A percentile compares a stretch with the other conserved stretches of the same genome.
phyloP scores from a whole-genome alignment of 2,113 vertebrate species.

The Rhadina sibilatrix region DNA sequence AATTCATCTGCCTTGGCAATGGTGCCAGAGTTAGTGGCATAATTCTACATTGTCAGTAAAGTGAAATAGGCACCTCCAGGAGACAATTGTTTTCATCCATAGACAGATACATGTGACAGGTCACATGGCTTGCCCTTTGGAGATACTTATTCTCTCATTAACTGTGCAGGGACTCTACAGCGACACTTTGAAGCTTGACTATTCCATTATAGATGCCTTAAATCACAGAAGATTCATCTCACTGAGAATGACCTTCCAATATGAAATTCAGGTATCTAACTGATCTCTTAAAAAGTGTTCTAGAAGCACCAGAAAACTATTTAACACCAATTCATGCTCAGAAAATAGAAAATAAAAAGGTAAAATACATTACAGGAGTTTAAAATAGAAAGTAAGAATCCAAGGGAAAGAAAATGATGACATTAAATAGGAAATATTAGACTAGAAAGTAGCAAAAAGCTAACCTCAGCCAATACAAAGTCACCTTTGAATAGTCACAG shows the following conservation, averaged over 20 bases:
- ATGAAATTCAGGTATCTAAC: slow-evolving; percentile 11
- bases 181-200: neutral
- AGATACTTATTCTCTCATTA: slow-evolving; percentile 28
- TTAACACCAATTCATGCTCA: neutral
- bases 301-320: slow-evolving; percentile 8
- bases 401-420: neutral
- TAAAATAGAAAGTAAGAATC: slow-evolving; percentile 32
- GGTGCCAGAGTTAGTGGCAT: neutral
- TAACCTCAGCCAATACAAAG: slow-evolving; percentile 39
- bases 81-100: slow-evolving; percentile 23
- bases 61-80: slow-evolving; percentile 10
- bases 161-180: neutral
- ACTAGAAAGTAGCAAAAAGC: slow-evolving; percentile 2
- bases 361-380: neutral
- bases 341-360: slow-evolving; percentile 29
- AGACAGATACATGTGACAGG: neutral
- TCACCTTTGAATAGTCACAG: slow-evolving; percentile 49
- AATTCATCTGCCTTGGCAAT: neutral
- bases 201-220: slow-evolving; percentile 5
- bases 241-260: slow-evolving; percentile 16
- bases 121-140: neutral
- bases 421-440: slow-evolving; percentile 34
- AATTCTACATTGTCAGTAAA: neutral
- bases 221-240: neutral
- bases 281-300: neutral